Conservation (phyloP, 2,888 invertebrate genomes). For the Onthophagus sagittarius region DNA sequence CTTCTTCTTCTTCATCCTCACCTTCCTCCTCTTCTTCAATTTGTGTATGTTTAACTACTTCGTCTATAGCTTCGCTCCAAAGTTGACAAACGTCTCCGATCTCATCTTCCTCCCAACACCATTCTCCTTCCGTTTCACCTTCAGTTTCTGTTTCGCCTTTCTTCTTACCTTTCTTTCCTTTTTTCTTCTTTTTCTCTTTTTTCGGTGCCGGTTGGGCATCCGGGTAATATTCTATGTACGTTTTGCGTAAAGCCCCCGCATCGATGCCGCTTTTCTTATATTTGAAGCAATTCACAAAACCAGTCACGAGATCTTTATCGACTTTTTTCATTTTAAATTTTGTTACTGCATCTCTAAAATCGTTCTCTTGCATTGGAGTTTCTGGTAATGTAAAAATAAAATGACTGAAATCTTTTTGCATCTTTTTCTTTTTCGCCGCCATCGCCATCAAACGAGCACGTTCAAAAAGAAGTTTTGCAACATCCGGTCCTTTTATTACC, state of each 20-base stretch:
- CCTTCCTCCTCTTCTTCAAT: not conserved
- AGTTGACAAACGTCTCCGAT: not conserved
- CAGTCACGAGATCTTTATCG: constrained; percentile 35
- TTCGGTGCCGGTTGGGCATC: constrained; percentile 42
- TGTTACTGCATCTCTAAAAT: constrained; percentile 39
- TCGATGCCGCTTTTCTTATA: constrained; percentile 43
- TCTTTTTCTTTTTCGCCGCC: constrained; percentile 46
- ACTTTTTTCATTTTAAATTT: constrained; percentile 43
- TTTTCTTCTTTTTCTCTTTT: constrained; percentile 37
- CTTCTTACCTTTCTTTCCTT: constrained; percentile 30
- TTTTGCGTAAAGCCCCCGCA: constrained; percentile 42
- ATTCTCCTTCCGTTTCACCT: not conserved
- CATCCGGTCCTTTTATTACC: constrained; percentile 49
- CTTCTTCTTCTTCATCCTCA: not conserved
- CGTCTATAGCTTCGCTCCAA: not conserved
- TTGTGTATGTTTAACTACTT: not conserved
- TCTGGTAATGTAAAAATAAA: constrained; percentile 46
- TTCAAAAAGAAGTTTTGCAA: constrained; percentile 47
- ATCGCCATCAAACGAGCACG: constrained; percentile 51
- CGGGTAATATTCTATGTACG: constrained; percentile 48
- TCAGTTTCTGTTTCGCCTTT: constrained; percentile 16
- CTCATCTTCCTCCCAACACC: not conserved
- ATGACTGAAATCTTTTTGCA: constrained; percentile 38
- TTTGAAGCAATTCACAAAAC: constrained; percentile 43
- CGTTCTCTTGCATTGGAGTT: constrained; percentile 35